Conservation (phyloP, 2,113 vertebrate genomes). For the Chamaetylas fuelleborni region DNA sequence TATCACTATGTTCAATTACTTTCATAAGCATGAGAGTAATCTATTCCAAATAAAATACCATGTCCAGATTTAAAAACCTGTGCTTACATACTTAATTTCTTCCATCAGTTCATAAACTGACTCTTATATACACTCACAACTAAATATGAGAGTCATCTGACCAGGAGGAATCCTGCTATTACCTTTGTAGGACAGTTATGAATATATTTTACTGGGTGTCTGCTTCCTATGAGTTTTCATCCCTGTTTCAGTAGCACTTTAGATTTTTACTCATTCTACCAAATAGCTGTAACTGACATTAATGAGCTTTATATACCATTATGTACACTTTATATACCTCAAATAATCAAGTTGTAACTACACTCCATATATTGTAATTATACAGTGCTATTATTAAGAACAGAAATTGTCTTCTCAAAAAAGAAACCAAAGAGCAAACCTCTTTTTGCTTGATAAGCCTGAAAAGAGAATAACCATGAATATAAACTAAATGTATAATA, state of each 20-base stretch:
- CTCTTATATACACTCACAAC: not conserved
- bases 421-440: not conserved
- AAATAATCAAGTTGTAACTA: not conserved
- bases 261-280: not conserved
- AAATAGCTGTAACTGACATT: not conserved
- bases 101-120: not conserved
- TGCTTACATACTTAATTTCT: not conserved
- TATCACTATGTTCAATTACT: not conserved
- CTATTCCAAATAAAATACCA: not conserved
- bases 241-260: not conserved
- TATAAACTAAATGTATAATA: not conserved
- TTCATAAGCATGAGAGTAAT: not conserved
- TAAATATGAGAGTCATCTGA: not conserved
- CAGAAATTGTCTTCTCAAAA: not conserved
- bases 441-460: not conserved
- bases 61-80: not conserved
- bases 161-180: not conserved
- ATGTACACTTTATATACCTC: not conserved
- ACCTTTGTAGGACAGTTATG: not conserved
- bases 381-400: not conserved
- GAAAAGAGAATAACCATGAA: not conserved
- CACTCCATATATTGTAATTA: not conserved
- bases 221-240: not conserved
- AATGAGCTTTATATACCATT: not conserved
- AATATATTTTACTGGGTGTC: not conserved